Percentiles rank a stretch among this genome's conserved stretches.
phyloP scores from a whole-genome alignment of 2,888 invertebrate genomes.

The Blastobasis lacticolella region DNA sequence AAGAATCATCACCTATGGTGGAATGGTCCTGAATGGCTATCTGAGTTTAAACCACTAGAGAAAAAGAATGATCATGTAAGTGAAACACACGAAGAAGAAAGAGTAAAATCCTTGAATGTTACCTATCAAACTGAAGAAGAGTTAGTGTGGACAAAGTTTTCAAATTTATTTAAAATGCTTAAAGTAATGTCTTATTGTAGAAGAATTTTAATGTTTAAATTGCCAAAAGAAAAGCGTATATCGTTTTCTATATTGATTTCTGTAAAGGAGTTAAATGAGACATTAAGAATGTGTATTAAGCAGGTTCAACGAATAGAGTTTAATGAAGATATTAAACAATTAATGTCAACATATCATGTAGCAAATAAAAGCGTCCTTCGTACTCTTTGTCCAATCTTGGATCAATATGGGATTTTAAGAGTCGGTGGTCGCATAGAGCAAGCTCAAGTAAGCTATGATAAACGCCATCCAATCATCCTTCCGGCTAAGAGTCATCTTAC shows the following conservation, averaged over 20 bases:
- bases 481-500: background rate
- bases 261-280: conserved; percentile 1
- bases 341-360: background rate
- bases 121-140: background rate
- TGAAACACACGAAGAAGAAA: background rate
- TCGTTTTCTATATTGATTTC: too few species aligned
- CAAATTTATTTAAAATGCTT: conserved; percentile 8
- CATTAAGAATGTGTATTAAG: conserved; percentile 9
- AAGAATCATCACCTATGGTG: conserved; percentile 7
- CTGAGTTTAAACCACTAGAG: background rate
- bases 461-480: conserved; percentile 9
- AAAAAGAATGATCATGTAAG: background rate
- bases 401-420: conserved; percentile 2
- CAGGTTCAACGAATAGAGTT: background rate
- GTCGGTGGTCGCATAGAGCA: conserved; percentile 5
- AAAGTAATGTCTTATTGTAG: conserved; percentile 10
- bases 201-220: conserved; percentile 6
- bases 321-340: conserved; percentile 2
- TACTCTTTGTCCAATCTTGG: conserved; percentile 1
- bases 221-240: conserved; percentile 2
- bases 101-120: background rate
- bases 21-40: conserved; percentile 12
- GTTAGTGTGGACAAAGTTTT: conserved; percentile 11
- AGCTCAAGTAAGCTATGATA: background rate
- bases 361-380: background rate